Base-by-base conservation (phyloP, 2,797 vertebrate genomes). In the Pseudocheirus occidentalis region DNA sequence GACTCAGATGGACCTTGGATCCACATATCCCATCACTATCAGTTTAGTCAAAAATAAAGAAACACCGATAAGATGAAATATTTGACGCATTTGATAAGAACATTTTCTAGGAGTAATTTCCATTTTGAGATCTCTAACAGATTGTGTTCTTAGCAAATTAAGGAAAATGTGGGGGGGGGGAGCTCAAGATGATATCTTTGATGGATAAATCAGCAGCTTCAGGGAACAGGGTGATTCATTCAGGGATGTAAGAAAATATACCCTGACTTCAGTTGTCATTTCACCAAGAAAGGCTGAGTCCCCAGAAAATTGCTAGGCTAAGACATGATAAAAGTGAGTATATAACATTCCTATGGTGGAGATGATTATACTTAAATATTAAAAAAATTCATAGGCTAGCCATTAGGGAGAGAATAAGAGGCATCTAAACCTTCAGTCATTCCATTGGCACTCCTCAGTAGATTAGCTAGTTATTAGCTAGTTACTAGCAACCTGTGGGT, bases 81-180 rank as follows among this genome's bases (percentile, higher is more conserved):
- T 81, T 40, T 98, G 97, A 97, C 97, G 95, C 7, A 58, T 55
- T 97, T 98, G 98, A 98, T 97, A 97, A 93, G 97, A 52, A 0
- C 93, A 96, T 98, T 96, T 97, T 98, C 96, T 97, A 95, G 93
- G 95, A 97, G 90, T 96, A 95, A 97, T 98, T 98, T 98, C 98
- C 97, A 97, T 96, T 97, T 97, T 90, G 95, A 97, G 97, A 92
- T 98, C 98, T 98, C 97, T 98, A 96, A 97, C 95, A 96, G 97
- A 93, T 93, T 90, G 91, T 52, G 89, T 97, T 98, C 97, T 98
- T 97, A 97, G 93, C 0, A 12, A 97, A 90, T 97, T 96, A 97
- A 95, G 95, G 93, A 94, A 96, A 97, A 93, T 90, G 95, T 94
- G n/a, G n/a, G n/a, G 0, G 91, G 92, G 93, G 58, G 92, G 10